Evolutionary conservation across 1,140 invertebrate species (phyloP).

Genomic region (Anthonomus grandis): DNA sequence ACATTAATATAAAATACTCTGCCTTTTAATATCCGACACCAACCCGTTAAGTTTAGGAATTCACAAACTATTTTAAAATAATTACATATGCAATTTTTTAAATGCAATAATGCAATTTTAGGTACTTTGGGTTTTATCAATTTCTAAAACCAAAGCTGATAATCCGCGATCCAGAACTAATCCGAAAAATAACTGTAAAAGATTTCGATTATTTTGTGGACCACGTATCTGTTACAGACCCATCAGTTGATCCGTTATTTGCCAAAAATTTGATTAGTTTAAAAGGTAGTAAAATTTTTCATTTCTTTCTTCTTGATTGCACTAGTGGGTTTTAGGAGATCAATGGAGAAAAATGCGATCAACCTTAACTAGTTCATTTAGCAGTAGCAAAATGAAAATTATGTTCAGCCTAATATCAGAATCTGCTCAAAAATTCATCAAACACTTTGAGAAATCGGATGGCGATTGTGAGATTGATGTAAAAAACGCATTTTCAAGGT

Average conservation of each 20-base stretch:
- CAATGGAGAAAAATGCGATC: slow-evolving; percentile 48
- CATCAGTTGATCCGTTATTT: slow-evolving; percentile 22
- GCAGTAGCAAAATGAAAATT: slow-evolving; percentile 47
- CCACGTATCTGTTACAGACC: slow-evolving; percentile 26
- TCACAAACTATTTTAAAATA: too few relatives aligned
- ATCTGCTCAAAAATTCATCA: slow-evolving; percentile 38
- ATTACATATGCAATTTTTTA: too few relatives aligned
- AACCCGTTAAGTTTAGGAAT: too few relatives aligned
- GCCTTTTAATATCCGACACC: too few relatives aligned
- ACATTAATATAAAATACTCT: too few relatives aligned
- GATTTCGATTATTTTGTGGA: slow-evolving; percentile 51
- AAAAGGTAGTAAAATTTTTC: slow-evolving; percentile 9
- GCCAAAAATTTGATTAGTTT: slow-evolving; percentile 19
- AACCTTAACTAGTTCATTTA: slow-evolving; percentile 49
- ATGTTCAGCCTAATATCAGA: slow-evolving; percentile 44
- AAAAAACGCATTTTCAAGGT: slow-evolving; percentile 28
- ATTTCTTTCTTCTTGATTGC: neutral
- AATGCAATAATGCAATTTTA: too few relatives aligned
- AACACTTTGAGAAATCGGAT: slow-evolving; percentile 38
- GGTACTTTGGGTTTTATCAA: slow-evolving; percentile 44
- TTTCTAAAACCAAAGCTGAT: slow-evolving; percentile 53
- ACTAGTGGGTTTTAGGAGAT: slow-evolving; percentile 25
- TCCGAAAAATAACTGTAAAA: slow-evolving; percentile 42
- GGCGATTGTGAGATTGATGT: slow-evolving; percentile 33
- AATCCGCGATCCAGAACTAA: slow-evolving; percentile 57